Percentiles rank a stretch among this genome's conserved stretches.
Evolutionary conservation across 1,140 invertebrate species (phyloP).

Genomic region (Nymphalis io): DNA sequence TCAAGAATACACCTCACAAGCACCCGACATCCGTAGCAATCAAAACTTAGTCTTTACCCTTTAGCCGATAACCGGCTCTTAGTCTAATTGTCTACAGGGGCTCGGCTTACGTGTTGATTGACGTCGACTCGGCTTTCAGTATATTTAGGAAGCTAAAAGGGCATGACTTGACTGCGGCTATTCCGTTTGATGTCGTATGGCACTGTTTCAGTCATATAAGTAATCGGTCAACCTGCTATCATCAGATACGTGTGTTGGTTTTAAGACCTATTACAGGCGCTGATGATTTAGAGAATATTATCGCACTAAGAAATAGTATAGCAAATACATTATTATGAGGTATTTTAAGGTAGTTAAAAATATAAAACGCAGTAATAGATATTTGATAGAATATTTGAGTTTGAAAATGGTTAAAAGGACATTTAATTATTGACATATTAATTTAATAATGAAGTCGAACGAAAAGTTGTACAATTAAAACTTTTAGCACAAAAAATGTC

Average conservation of each 20-base stretch:
- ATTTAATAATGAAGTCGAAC: neutral
- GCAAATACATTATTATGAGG: too few species aligned
- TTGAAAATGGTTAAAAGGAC: too few species aligned
- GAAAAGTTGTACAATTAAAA: neutral
- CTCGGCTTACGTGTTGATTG: slow-evolving; percentile 46
- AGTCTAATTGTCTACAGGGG: slow-evolving; percentile 25
- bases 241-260: neutral
- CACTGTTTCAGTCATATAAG: neutral
- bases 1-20: neutral
- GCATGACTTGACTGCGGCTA: slow-evolving; percentile 8
- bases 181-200: slow-evolving; percentile 16
- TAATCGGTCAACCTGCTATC: neutral
- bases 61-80: slow-evolving; percentile 11
- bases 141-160: slow-evolving; percentile 8
- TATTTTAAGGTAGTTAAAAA: too few species aligned
- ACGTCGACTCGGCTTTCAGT: slow-evolving; percentile 39
- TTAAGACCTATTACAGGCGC: too few species aligned
- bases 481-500: slow-evolving; percentile 19
- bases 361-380: too few species aligned
- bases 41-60: slow-evolving; percentile 1
- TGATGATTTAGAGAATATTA: too few species aligned
- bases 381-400: neutral
- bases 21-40: neutral
- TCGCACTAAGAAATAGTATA: too few species aligned
- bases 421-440: neutral